A percentile compares a stretch with the other conserved stretches of the same genome.
These are phyloP conservation scores for Pavo muticus DNA, from an alignment of 2,113 vertebrate genomes.

Conservation along the genomic window DNA sequence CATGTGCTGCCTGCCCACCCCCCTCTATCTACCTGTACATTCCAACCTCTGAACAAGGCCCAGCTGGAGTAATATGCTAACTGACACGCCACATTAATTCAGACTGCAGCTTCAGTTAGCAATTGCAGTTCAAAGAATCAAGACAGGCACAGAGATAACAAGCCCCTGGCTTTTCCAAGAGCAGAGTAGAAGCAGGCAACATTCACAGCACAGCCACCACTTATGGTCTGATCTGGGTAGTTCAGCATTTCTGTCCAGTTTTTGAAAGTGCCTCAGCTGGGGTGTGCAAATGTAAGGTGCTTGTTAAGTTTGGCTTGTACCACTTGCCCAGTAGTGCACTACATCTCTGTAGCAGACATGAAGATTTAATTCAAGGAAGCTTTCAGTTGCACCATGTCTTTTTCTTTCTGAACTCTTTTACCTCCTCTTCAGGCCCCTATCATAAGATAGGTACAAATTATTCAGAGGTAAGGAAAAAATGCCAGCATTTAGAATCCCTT, in stretches of 20 bases:
- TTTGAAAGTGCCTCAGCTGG: neutral
- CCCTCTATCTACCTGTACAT: neutral
- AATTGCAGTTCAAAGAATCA: neutral
- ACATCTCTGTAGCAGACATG: neutral
- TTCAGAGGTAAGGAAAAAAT: neutral
- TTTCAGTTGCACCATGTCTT: neutral
- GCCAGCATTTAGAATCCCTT: neutral
- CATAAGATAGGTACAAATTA: neutral
- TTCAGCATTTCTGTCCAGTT: neutral
- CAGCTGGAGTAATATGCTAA: neutral
- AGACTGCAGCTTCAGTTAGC: neutral
- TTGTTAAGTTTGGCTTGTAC: neutral
- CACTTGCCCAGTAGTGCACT: neutral
- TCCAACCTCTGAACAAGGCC: neutral
- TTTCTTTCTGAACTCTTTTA: neutral
- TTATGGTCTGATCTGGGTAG: neutral
- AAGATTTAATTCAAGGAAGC: rapidly evolving
- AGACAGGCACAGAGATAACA: neutral
- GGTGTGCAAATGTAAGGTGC: neutral
- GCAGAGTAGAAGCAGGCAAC: neutral
- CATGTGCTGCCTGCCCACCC: neutral
- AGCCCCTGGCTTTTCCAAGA: neutral
- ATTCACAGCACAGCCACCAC: neutral
- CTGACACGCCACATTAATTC: neutral
- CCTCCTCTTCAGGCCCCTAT: neutral